Base-by-base conservation (phyloP, 2,888 invertebrate species). In the Boloria euphrosyne region DNA sequence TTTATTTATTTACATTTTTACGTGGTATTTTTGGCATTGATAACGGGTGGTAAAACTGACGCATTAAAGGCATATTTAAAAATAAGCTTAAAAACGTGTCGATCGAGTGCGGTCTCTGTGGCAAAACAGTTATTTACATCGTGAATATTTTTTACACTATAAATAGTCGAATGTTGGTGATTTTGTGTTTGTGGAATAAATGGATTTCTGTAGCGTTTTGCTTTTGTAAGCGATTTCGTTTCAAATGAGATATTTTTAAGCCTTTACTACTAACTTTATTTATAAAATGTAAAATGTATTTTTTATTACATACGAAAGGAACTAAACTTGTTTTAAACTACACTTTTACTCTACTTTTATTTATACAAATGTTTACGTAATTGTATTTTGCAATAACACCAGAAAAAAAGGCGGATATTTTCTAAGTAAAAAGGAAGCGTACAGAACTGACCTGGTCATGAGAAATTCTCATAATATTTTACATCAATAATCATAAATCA, bases 401-500 rank as follows among this genome's bases (percentile, higher is more conserved):
- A 7, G 10, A 7, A 7, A 7, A 31, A 38, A 38, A 38, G 31
- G 6, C 7, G 1, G 0, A 7, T 31, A 31, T 10, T 38, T 47
- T 2, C 16, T n/a, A 47, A 13, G 13, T n/a, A n/a, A 47, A 47
- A n/a, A 47, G 13, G n/a, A 47, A 47, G 13, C 4, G 47, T 47
- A 46, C 46, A 57, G 17, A 44, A 22, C n/a, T 57, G 46, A 57
- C 18, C n/a, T 46, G n/a, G 27, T 27, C 57, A 44, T 57, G 57
- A 57, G n/a, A 57, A 46, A 57, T 57, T n/a, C 57, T 27, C 13
- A 57, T 57, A 57, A 65, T 64, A 62, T 67, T 70, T 72, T 71
- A 68, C 72, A 70, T 68, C 61, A 52, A 67, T 63, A 50, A 65
- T 59, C 70, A 75, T 75, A 75, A 75, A 75, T 75, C 74, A 75